These are phyloP conservation scores for Argyresthia albistria DNA, from an alignment of 2,888 invertebrate genomes.

Conservation along the genomic window DNA sequence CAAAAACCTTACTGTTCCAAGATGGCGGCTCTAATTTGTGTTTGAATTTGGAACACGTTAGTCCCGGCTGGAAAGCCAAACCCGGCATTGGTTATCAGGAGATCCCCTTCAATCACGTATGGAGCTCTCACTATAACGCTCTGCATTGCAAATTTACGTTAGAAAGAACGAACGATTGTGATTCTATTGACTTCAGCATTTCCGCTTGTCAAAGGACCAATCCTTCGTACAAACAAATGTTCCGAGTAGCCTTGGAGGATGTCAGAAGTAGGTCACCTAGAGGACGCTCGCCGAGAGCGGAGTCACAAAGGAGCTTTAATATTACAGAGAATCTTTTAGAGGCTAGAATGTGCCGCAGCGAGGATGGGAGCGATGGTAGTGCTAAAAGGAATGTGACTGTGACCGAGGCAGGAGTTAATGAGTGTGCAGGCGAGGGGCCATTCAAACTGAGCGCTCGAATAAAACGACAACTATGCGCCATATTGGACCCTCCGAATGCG, in stretches of 20 bases:
- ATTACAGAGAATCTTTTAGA: conserved; percentile 63
- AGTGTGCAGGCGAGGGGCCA: conserved; percentile 73
- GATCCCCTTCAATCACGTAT: conserved; percentile 91
- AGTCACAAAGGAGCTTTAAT: conserved; percentile 60
- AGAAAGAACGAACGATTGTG: conserved; percentile 76
- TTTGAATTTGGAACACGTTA: conserved; percentile 90
- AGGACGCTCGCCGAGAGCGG: conserved; percentile 58
- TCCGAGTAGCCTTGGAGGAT: conserved; percentile 61
- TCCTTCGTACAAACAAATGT: conserved; percentile 63
- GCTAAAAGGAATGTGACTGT: conserved; percentile 69
- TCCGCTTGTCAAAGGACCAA: conserved; percentile 63
- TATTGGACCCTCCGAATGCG: conserved; percentile 92
- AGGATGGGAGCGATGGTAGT: conserved; percentile 57
- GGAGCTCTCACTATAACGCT: conserved; percentile 89
- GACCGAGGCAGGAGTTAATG: conserved; percentile 74
- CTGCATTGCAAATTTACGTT: conserved; percentile 93
- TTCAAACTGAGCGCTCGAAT: conserved; percentile 73
- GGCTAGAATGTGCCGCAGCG: conserved; percentile 58
- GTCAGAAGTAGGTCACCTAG: conserved; percentile 57
- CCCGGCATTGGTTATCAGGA: conserved; percentile 91
- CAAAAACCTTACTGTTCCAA: conserved; percentile 89
- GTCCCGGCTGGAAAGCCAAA: conserved; percentile 91
- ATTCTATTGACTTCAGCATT: conserved; percentile 57
- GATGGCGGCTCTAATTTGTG: conserved; percentile 92
- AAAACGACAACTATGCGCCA: conserved; percentile 69